Conservation (phyloP, 2,113 vertebrate species). For the Eulacestoma nigropectus region DNA sequence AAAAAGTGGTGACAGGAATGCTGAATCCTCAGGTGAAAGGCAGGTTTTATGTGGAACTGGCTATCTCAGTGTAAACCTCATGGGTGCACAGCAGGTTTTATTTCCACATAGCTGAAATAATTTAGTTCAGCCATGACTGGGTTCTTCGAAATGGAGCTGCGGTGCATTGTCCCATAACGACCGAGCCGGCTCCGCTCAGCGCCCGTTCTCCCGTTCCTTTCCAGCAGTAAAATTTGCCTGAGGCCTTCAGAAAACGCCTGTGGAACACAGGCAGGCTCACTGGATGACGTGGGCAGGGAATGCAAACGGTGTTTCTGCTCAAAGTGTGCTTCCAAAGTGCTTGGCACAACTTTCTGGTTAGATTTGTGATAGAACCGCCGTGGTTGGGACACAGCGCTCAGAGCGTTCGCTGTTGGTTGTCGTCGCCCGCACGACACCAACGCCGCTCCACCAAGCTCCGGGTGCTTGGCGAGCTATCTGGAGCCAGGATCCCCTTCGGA, state of each 20-base stretch:
- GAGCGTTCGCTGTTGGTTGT: no score
- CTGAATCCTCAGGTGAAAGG: neutral
- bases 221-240: fast-evolving
- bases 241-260: neutral
- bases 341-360: neutral
- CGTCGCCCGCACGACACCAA: no score
- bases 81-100: neutral
- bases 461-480: no score
- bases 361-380: neutral
- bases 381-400: fast-evolving
- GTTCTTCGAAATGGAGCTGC: neutral
- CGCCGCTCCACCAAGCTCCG: no score
- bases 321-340: neutral
- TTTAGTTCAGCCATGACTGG: neutral
- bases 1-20: neutral
- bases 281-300: neutral
- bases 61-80: neutral
- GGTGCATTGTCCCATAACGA: fast-evolving
- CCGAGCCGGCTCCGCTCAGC: fast-evolving
- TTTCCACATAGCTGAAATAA: neutral
- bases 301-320: neutral
- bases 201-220: fast-evolving
- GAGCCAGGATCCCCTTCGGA: no score
- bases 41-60: neutral
- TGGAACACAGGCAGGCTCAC: neutral